A percentile compares a stretch with the other conserved stretches of the same genome.
phyloP scores from a whole-genome alignment of 2,888 invertebrate genomes.

The Candidula unifasciata region DNA sequence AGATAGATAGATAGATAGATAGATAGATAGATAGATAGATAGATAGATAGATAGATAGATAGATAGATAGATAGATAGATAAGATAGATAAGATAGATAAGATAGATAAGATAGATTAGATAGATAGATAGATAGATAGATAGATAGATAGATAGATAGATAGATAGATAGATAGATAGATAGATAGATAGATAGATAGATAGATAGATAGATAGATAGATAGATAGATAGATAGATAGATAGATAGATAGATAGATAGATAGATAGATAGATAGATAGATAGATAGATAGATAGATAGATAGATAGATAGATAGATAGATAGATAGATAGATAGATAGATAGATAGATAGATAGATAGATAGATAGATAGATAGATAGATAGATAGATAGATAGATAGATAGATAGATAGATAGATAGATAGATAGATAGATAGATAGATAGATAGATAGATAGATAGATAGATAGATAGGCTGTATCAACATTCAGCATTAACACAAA shows the following conservation, averaged over 20 bases:
- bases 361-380: too few species aligned
- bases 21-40: slow-evolving; percentile 9
- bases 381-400: too few species aligned
- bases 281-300: background rate
- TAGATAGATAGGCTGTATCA: too few species aligned
- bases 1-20: slow-evolving; percentile 23
- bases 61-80: slow-evolving; percentile 3
- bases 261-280: background rate
- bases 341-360: too few species aligned
- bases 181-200: background rate
- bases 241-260: too few species aligned
- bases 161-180: background rate
- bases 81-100: slow-evolving; percentile 11
- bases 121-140: slow-evolving; percentile 15
- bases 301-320: background rate
- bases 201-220: background rate
- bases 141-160: slow-evolving; percentile 9
- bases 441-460: too few species aligned
- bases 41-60: background rate
- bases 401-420: too few species aligned
- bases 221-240: too few species aligned
- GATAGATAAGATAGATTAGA: slow-evolving; percentile 13
- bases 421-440: too few species aligned
- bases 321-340: background rate
- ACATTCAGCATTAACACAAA: too few species aligned